phyloP scores from a whole-genome alignment of 2,888 invertebrate species.

The Erebia epiphron region DNA sequence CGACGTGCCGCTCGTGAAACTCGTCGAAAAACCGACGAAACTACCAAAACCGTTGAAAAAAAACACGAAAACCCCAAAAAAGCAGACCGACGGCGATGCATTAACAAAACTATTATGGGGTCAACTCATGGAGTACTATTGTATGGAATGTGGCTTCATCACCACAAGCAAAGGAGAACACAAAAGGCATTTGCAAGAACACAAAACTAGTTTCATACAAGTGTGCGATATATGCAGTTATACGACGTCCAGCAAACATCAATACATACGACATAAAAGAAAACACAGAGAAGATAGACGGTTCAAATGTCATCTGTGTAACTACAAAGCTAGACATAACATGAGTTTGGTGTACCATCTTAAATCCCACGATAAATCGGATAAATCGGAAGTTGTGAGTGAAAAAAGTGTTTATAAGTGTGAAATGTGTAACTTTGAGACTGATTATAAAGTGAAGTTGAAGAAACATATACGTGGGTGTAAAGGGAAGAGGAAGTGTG shows the following conservation, averaged over 20 bases:
- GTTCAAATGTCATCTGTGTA: slow-evolving; percentile 61
- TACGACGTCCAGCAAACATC: slow-evolving; percentile 55
- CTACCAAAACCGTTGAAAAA: slow-evolving; percentile 26
- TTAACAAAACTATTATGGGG: slow-evolving; percentile 45
- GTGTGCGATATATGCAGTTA: slow-evolving; percentile 61
- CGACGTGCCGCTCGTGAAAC: slow-evolving; percentile 60
- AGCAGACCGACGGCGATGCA: neutral
- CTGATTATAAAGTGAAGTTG: slow-evolving; percentile 32
- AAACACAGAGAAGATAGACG: slow-evolving; percentile 59
- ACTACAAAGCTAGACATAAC: slow-evolving; percentile 59
- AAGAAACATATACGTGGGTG: slow-evolving; percentile 37
- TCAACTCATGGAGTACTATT: slow-evolving; percentile 51
- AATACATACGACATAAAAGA: slow-evolving; percentile 54
- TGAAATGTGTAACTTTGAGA: slow-evolving; percentile 42
- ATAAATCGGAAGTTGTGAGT: slow-evolving; percentile 1
- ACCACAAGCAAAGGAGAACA: slow-evolving; percentile 38
- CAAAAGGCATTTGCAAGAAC: slow-evolving; percentile 42
- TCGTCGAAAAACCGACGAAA: slow-evolving; percentile 47
- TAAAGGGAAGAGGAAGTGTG: slow-evolving; percentile 39
- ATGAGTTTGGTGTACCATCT: slow-evolving; percentile 68
- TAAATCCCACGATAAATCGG: slow-evolving; percentile 50
- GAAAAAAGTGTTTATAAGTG: slow-evolving; percentile 38
- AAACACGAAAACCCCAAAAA: slow-evolving; percentile 12
- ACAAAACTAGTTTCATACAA: slow-evolving; percentile 41
- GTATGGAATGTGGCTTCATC: slow-evolving; percentile 53